Evolutionary conservation across 1,140 invertebrate genomes (phyloP), one percentile per base, ranked within the genome.

Genomic region (Saccostrea cuccullata): DNA sequence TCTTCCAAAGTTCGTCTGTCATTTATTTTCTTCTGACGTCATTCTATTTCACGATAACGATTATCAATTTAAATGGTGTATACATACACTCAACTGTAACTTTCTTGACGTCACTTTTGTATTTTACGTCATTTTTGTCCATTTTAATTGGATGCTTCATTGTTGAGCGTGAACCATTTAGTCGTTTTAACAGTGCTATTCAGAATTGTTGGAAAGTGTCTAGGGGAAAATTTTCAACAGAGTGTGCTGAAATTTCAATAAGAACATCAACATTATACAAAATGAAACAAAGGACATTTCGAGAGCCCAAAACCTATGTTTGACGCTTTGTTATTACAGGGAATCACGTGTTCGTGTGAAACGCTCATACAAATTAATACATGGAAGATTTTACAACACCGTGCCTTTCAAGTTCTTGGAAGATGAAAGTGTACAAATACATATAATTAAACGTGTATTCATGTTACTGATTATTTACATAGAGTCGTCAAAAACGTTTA

Each of bases 11-110:
- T 47, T 47, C 86, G 6, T 87, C 86, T 3, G 56, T 87, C 3
- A 55, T 87, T 36, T 87, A 40, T 84, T 56, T 87, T 13, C 15
- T 87, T 36, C 56, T 87, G 20, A 83, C 86, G 8, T 87, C 77
- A 15, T 30, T 47, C 2, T 87, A 83, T 67, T 84, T 83, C 23
- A 20, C 64, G 30, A 82, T 87, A 0, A 83, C 60, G 23, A 40
- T 83, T 40, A 67, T 83, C 1, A 87, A 87, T 47, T 56, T 82
- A 11, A 87, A 84, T 55, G 86, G 86, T 40, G 70, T 77, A 15
- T 77, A 77, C 30, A 77, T 77, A 77, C 70, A 36, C 3, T 26
- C 70, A 36, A 77, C 11, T 12, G 70, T 77, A 12, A 77, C 30
- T 40, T 77, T 77, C 15, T 30, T 77, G 70, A 77, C 55, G 36